Percentiles rank a stretch among this genome's conserved stretches.
Evolutionary conservation across 2,888 invertebrate genomes (phyloP).

Genomic region (Tetragonisca angustula): DNA sequence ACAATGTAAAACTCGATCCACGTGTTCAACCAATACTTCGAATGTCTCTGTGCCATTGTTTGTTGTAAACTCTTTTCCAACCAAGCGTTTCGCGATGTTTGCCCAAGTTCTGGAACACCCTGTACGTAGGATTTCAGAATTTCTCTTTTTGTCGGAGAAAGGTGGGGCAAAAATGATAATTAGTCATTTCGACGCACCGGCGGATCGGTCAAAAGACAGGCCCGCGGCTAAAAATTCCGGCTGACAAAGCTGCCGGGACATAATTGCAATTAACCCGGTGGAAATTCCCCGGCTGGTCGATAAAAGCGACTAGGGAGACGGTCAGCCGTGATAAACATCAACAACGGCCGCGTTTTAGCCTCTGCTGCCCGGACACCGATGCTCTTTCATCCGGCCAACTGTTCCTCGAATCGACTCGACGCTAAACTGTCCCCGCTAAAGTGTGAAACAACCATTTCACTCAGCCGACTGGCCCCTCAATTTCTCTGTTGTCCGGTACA

Average conservation of each 20-base stretch:
- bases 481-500: neutral
- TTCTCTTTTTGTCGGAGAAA: neutral
- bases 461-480: neutral
- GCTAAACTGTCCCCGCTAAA: neutral
- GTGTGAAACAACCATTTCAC: slow-evolving; percentile 16
- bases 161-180: neutral
- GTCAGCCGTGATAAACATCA: slow-evolving; percentile 46
- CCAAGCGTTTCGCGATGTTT: no score
- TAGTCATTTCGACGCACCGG: neutral
- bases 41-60: no score
- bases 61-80: no score
- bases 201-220: neutral
- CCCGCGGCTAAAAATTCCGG: neutral
- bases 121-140: neutral
- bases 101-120: no score
- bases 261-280: slow-evolving; percentile 49
- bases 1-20: no score
- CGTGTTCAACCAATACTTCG: no score
- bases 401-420: slow-evolving; percentile 8
- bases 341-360: slow-evolving; percentile 45
- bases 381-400: slow-evolving; percentile 27
- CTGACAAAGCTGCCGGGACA: slow-evolving; percentile 5
- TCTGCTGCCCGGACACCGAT: slow-evolving; percentile 10
- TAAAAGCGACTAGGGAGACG: slow-evolving; percentile 40
- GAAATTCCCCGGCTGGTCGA: slow-evolving; percentile 13